Evolutionary conservation across 2,888 invertebrate genomes (phyloP).

Genomic region (Aspidiotus destructor): DNA sequence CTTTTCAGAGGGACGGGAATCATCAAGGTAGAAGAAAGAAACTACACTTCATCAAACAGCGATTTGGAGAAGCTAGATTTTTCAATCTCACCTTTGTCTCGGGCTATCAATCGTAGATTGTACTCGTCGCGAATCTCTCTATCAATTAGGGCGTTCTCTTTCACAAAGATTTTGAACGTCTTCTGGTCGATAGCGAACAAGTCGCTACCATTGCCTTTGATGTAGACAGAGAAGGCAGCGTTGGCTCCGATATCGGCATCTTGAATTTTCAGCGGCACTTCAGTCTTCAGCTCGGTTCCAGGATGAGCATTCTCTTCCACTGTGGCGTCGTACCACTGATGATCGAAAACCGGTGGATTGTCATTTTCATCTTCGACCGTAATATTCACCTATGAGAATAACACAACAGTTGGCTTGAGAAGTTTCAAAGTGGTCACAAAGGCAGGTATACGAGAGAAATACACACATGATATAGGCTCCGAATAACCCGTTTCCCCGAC

Average conservation of each 20-base stretch:
- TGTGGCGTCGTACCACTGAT: constrained; percentile 59
- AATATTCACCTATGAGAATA: constrained; percentile 51
- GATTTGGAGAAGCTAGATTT: no score
- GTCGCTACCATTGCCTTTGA: constrained; percentile 66
- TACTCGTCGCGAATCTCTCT: constrained; percentile 62
- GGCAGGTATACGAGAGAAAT: not conserved
- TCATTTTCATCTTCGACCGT: constrained; percentile 79
- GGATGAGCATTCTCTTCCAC: constrained; percentile 66
- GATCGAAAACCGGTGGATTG: constrained; percentile 70
- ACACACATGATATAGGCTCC: constrained; percentile 43
- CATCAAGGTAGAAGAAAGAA: not conserved
- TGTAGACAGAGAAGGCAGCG: constrained; percentile 56
- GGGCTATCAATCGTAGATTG: constrained; percentile 60
- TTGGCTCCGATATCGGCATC: constrained; percentile 63
- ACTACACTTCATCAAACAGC: no score
- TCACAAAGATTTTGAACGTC: constrained; percentile 52
- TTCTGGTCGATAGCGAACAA: constrained; percentile 59
- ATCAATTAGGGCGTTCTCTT: constrained; percentile 53
- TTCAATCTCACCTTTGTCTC: constrained; percentile 48
- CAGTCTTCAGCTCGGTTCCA: constrained; percentile 60
- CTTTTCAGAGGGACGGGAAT: not conserved
- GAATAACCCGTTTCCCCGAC: constrained; percentile 56
- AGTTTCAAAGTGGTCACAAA: constrained; percentile 50
- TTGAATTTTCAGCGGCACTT: constrained; percentile 56
- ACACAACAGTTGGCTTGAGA: constrained; percentile 48